Conservation (phyloP, 2,888 invertebrate genomes). For the Hipparchia semele region DNA sequence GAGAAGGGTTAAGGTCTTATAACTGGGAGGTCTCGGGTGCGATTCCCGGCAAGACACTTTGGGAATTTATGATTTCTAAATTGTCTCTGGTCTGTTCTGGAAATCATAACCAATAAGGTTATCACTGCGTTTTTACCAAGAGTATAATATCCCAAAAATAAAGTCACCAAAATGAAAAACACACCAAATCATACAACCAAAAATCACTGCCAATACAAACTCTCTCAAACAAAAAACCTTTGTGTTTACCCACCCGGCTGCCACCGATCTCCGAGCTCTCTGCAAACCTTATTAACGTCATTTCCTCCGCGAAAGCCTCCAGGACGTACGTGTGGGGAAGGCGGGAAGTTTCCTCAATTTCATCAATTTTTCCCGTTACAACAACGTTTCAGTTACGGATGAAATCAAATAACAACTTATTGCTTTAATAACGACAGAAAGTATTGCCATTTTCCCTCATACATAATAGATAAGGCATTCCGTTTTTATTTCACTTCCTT, state of each 20-base stretch:
- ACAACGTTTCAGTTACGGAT: not conserved
- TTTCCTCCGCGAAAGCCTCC: not conserved
- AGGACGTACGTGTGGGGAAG: not conserved
- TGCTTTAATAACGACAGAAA: not conserved
- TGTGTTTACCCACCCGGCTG: not conserved
- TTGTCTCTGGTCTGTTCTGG: no score
- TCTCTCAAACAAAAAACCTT: not conserved
- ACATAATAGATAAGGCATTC: not conserved
- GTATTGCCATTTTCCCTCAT: not conserved
- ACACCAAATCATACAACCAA: not conserved
- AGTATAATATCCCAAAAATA: no score
- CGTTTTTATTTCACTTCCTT: not conserved
- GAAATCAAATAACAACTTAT: not conserved
- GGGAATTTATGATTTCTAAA: no score
- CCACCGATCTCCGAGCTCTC: not conserved
- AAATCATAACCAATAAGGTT: no score
- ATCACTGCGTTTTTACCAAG: no score
- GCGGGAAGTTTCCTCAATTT: not conserved
- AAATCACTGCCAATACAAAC: not conserved
- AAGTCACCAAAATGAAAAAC: not conserved
- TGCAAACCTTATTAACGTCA: slow-evolving; percentile 5
- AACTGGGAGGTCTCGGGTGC: no score
- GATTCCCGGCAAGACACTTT: no score
- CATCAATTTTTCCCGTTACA: slow-evolving; percentile 2
- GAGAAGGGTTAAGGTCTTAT: no score